phyloP scores from a whole-genome alignment of 1,140 invertebrate genomes.

The Zaprionus capensis region DNA sequence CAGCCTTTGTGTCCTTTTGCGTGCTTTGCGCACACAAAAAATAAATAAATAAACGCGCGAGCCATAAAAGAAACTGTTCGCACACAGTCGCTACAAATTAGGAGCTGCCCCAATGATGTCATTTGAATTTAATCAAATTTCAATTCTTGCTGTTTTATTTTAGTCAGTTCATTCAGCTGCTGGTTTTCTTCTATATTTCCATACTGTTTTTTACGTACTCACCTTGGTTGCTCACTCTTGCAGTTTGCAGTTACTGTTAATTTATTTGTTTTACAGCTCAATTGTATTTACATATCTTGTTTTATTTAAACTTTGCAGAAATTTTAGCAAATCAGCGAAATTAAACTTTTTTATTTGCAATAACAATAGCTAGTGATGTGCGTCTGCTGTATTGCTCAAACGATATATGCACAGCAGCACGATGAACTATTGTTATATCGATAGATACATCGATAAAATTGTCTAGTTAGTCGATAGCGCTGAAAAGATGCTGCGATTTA shows the following conservation, averaged over 20 bases:
- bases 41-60: conserved; percentile 67
- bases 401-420: conserved; percentile 3
- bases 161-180: neutral
- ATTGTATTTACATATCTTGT: conserved; percentile 16
- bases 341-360: conserved; percentile 41
- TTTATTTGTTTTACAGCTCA: conserved; percentile 4
- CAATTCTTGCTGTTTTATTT: conserved; percentile 25
- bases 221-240: conserved; percentile 5
- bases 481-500: conserved; percentile 31
- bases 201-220: neutral
- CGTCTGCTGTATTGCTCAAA: neutral
- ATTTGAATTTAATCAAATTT: conserved; percentile 64
- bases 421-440: neutral
- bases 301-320: conserved; percentile 36
- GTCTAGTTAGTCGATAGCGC: conserved; percentile 9
- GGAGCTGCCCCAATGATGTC: conserved; percentile 62
- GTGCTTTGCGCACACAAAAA: conserved; percentile 66
- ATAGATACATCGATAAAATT: conserved; percentile 19
- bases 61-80: conserved; percentile 44
- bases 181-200: neutral
- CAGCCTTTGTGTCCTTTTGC: conserved; percentile 58
- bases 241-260: conserved; percentile 2
- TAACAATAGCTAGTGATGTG: conserved; percentile 43
- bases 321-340: conserved; percentile 33
- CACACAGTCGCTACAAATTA: conserved; percentile 51